These are phyloP conservation scores for Chromoteleia sp. DNA, from an alignment of 2,888 invertebrate genomes.

Conservation along the genomic window DNA sequence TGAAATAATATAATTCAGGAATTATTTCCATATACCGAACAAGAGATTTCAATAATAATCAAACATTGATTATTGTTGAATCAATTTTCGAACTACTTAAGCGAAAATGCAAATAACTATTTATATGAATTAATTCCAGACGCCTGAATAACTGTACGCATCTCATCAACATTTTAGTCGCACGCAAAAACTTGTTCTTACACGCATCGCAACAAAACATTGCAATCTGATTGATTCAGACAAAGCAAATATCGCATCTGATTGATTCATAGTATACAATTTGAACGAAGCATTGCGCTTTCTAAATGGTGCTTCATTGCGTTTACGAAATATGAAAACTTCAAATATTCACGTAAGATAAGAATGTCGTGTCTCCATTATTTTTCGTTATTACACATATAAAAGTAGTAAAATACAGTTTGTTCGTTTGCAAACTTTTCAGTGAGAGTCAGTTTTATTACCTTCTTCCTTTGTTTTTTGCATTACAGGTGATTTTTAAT, in stretches of 20 bases:
- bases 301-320: background rate
- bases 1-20: background rate
- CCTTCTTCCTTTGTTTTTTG: constrained; percentile 1
- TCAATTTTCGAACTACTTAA: constrained; percentile 10
- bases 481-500: constrained; percentile 1
- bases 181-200: background rate
- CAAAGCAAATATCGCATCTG: no score
- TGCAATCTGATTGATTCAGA: no score
- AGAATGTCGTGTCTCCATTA: background rate
- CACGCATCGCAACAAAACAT: no score
- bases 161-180: constrained; percentile 1
- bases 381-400: constrained; percentile 34
- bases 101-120: constrained; percentile 17
- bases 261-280: background rate
- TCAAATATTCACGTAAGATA: constrained; percentile 2
- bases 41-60: constrained; percentile 1
- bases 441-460: constrained; percentile 22
- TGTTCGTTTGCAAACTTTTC: constrained; percentile 19
- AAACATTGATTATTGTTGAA: constrained; percentile 11
- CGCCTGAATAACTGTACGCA: background rate
- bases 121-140: background rate
- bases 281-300: constrained; percentile 4
- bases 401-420: constrained; percentile 50
- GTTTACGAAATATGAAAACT: background rate
- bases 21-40: background rate